Conservation (phyloP, 2,888 invertebrate genomes). For the Drosophila meridiana region DNA sequence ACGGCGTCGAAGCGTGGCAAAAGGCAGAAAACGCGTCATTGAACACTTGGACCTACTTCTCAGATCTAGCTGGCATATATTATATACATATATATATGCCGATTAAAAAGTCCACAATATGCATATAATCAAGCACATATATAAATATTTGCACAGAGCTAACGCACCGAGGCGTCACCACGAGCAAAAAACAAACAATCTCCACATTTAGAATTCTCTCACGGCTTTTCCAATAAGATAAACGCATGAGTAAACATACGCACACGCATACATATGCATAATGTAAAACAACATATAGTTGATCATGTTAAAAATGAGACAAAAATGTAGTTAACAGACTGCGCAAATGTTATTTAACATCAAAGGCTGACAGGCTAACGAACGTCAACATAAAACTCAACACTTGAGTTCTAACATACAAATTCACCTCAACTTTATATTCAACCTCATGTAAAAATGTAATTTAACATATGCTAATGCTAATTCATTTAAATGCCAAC, state of each 20-base stretch:
- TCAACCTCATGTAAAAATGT: not conserved
- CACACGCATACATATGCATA: not conserved
- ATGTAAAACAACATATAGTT: not conserved
- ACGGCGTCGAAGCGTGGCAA: constrained; percentile 51
- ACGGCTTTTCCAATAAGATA: constrained; percentile 44
- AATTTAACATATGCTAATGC: constrained; percentile 4
- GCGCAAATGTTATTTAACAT: not conserved
- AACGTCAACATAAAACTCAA: not conserved
- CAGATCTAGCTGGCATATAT: constrained; percentile 29
- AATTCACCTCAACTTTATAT: not conserved
- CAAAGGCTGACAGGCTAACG: not conserved
- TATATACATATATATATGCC: not conserved
- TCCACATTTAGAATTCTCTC: constrained; percentile 44
- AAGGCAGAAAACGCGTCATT: constrained; percentile 54
- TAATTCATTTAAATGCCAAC: not conserved
- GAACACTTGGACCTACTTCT: constrained; percentile 41
- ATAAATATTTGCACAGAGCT: constrained; percentile 38
- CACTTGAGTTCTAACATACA: not conserved
- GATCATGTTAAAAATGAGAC: not conserved
- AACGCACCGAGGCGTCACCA: constrained; percentile 58
- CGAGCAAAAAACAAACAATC: not conserved
- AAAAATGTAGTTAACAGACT: not conserved
- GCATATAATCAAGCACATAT: constrained; percentile 20
- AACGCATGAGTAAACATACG: constrained; percentile 62
- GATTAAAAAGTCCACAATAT: constrained; percentile 9